Evolutionary conservation across 2,113 vertebrate species (phyloP).

Genomic region (Bathybates hornii): DNA sequence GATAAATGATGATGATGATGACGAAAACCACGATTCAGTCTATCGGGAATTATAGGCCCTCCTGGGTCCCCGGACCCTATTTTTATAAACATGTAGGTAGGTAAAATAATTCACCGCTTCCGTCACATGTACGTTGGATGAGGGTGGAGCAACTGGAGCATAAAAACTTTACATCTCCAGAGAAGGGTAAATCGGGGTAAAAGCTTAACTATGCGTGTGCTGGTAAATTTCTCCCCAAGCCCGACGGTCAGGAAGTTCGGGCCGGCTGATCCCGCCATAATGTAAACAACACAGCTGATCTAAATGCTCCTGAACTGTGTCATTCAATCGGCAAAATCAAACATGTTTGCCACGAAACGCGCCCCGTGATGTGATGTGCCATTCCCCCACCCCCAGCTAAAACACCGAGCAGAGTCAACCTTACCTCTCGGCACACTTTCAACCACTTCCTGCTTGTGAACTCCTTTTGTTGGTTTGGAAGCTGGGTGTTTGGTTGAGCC

Average conservation of each 20-base stretch:
- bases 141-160: background rate
- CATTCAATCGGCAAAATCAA: background rate
- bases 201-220: background rate
- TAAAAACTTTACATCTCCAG: background rate
- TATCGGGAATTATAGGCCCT: background rate
- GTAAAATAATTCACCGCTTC: constrained; percentile 6
- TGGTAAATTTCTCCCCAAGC: background rate
- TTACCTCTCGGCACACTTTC: constrained; percentile 5
- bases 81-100: background rate
- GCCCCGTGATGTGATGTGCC: background rate
- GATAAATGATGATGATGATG: background rate
- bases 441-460: constrained; percentile 41
- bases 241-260: background rate
- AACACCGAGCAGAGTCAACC: background rate
- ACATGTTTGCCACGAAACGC: background rate
- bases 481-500: background rate
- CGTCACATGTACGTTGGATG: background rate
- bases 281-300: background rate
- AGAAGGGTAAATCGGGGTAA: background rate
- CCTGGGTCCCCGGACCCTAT: background rate
- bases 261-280: background rate
- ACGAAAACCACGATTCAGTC: background rate
- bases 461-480: background rate
- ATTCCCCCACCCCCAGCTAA: background rate
- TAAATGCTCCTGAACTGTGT: background rate